phyloP scores from a whole-genome alignment of 2,888 invertebrate genomes.

The Tetragnatha montana region DNA sequence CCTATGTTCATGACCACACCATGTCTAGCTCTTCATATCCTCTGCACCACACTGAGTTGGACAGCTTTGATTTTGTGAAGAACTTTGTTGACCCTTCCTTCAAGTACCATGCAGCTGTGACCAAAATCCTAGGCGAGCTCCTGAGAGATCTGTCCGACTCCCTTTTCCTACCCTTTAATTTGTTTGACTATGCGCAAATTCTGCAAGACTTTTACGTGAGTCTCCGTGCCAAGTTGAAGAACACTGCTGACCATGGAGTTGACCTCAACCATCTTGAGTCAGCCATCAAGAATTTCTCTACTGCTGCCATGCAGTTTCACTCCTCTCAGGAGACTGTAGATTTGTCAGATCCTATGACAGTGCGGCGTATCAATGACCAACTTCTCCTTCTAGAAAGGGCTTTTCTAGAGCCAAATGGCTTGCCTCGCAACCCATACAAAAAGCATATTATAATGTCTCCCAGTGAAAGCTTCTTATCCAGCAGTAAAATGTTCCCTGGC shows the following conservation, averaged over 20 bases:
- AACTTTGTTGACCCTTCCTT: constrained; percentile 73
- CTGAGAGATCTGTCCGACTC: constrained; percentile 76
- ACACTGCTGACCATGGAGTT: constrained; percentile 53
- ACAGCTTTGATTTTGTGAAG: constrained; percentile 75
- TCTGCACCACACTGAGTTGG: constrained; percentile 77
- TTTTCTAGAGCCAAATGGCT: constrained; percentile 72
- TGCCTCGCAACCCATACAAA: constrained; percentile 70
- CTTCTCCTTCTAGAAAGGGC: constrained; percentile 72
- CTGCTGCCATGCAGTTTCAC: constrained; percentile 72
- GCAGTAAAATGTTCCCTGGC: constrained; percentile 71
- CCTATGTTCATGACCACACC: constrained; percentile 67
- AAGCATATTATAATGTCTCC: constrained; percentile 63
- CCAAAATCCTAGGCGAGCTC: constrained; percentile 76
- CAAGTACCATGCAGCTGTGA: constrained; percentile 74
- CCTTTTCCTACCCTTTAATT: constrained; percentile 77
- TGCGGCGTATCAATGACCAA: constrained; percentile 73
- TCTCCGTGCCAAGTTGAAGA: constrained; percentile 44
- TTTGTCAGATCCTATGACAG: constrained; percentile 73
- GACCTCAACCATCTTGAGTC: constrained; percentile 65
- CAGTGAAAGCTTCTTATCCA: constrained; percentile 53
- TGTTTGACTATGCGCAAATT: constrained; percentile 74
- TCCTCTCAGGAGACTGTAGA: constrained; percentile 71
- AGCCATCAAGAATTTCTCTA: constrained; percentile 72
- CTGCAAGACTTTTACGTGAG: constrained; percentile 72
- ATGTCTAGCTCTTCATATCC: constrained; percentile 75